Evolutionary conservation across 2,797 vertebrate species (phyloP).

Genomic region (Benthosema pterotum): DNA sequence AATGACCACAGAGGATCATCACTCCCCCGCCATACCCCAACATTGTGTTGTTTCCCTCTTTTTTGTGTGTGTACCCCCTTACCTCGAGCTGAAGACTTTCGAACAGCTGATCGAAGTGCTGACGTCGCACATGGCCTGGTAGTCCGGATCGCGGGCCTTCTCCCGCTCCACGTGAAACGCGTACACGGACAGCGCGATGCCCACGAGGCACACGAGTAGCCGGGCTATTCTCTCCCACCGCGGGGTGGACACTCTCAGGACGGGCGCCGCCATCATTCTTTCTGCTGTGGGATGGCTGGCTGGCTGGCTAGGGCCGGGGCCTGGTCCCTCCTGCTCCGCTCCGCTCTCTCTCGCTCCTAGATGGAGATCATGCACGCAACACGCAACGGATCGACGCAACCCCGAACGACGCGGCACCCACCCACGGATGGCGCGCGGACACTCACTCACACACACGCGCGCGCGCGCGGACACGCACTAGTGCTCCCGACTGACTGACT

Average conservation of each 20-base stretch:
- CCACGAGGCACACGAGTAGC: slow-evolving; percentile 90
- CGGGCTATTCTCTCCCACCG: slow-evolving; percentile 95
- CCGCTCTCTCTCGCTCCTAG: too few relatives aligned
- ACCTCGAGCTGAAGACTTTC: slow-evolving; percentile 97
- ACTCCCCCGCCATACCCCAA: too few relatives aligned
- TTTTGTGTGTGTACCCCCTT: slow-evolving; percentile 60
- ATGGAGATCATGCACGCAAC: slow-evolving; percentile 66
- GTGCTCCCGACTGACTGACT: slow-evolving; percentile 65
- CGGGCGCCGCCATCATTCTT: slow-evolving; percentile 97
- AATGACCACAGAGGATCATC: too few relatives aligned
- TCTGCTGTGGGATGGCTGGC: too few relatives aligned
- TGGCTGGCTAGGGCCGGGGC: too few relatives aligned
- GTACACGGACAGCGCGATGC: slow-evolving; percentile 90
- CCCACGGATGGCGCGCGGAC: too few relatives aligned
- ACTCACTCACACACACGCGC: too few relatives aligned
- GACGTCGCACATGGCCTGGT: slow-evolving; percentile 91
- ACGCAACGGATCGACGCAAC: too few relatives aligned
- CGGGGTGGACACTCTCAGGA: slow-evolving; percentile 98
- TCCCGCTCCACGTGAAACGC: slow-evolving; percentile 94
- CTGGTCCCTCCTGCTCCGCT: too few relatives aligned
- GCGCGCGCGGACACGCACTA: slow-evolving; percentile 78
- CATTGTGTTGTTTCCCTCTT: too few relatives aligned
- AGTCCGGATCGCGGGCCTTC: slow-evolving; percentile 86
- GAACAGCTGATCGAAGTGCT: slow-evolving; percentile 94
- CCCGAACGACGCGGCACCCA: too few relatives aligned